Evolutionary conservation across 2,888 invertebrate species (phyloP).

Genomic region (Scaptomyza polygonia): DNA sequence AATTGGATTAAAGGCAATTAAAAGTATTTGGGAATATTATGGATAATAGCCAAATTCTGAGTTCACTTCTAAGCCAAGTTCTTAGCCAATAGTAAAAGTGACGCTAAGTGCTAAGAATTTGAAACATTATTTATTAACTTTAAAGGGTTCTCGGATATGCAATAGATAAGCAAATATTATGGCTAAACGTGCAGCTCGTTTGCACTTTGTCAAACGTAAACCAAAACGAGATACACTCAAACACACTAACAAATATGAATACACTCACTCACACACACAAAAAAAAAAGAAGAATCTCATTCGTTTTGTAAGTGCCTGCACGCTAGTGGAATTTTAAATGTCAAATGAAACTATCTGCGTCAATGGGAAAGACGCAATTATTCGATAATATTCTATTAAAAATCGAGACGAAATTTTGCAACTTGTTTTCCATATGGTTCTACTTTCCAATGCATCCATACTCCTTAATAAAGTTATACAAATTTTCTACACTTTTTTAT

Average conservation of each 20-base stretch:
- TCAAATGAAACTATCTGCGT: slow-evolving; percentile 30
- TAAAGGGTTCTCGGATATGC: slow-evolving; percentile 34
- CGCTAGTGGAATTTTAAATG: slow-evolving; percentile 38
- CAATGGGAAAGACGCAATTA: slow-evolving; percentile 17
- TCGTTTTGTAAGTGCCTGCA: slow-evolving; percentile 12
- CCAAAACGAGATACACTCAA: slow-evolving; percentile 24
- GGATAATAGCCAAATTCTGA: background rate
- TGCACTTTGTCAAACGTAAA: slow-evolving; percentile 38
- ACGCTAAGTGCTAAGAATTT: slow-evolving; percentile 23
- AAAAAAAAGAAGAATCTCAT: background rate
- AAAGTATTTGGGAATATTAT: background rate
- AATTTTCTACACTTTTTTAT: background rate
- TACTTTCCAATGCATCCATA: background rate
- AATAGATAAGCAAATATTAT: slow-evolving; percentile 56
- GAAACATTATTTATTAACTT: slow-evolving; percentile 9
- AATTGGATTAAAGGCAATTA: background rate
- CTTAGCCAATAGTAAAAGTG: background rate
- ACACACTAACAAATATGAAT: background rate
- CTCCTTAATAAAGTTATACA: background rate
- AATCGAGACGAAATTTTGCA: too few relatives aligned
- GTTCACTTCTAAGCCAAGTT: background rate
- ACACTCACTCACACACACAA: background rate
- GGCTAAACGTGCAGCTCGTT: slow-evolving; percentile 46
- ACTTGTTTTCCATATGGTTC: background rate
- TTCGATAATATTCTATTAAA: too few relatives aligned